These are phyloP conservation scores for Colinus virginianus DNA, from an alignment of 2,113 vertebrate genomes.

Conservation along the genomic window DNA sequence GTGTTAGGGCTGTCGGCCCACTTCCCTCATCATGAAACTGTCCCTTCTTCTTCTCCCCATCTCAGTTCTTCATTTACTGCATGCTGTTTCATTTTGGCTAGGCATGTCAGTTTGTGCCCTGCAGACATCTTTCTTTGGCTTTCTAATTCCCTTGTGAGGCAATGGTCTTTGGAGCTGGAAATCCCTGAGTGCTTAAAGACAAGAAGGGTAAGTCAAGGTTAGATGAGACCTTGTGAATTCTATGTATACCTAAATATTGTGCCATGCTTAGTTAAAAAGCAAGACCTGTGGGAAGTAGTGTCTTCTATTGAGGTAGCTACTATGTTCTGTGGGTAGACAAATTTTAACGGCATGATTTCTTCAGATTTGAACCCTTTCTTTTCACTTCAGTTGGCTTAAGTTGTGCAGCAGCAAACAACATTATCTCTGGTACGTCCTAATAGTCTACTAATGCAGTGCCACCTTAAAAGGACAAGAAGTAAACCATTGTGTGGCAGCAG, in stretches of 20 bases:
- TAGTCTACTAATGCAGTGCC: not conserved
- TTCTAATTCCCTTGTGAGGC: not conserved
- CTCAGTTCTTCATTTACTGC: not conserved
- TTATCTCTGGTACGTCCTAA: not conserved
- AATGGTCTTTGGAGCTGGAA: not conserved
- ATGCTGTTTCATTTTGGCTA: not conserved
- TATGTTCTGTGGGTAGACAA: not conserved
- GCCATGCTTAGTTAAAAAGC: not conserved
- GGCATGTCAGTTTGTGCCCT: not conserved
- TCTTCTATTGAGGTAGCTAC: not conserved
- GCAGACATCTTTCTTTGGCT: not conserved
- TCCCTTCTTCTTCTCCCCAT: not conserved
- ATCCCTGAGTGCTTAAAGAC: not conserved
- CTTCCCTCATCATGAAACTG: not conserved
- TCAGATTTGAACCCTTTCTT: not conserved
- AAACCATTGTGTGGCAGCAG: not conserved
- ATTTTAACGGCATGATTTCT: not conserved
- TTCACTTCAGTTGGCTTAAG: not conserved
- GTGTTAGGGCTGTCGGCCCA: not conserved
- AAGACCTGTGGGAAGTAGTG: not conserved
- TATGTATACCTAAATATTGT: accelerated
- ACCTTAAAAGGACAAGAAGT: not conserved
- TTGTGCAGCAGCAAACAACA: too few relatives aligned
- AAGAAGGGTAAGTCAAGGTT: not conserved
- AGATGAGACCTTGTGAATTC: not conserved